phyloP scores from a whole-genome alignment of 1,140 invertebrate genomes.

The Apocrypta bakeri region DNA sequence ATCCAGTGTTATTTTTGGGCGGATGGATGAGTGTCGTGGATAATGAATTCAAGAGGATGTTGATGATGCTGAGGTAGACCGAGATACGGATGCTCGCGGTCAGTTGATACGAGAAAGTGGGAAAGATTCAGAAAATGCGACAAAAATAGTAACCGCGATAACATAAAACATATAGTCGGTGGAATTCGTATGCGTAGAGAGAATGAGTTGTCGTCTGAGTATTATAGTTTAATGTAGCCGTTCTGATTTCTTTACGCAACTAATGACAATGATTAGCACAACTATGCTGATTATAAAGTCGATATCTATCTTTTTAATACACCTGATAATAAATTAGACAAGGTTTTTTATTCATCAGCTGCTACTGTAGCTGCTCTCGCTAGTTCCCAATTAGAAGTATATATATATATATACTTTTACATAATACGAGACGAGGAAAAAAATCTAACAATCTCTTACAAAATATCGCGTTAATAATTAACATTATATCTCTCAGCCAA shows the following conservation, averaged over 20 bases:
- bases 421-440: not conserved
- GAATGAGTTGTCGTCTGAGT: not conserved
- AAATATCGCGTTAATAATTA: not conserved
- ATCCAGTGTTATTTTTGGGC: not conserved
- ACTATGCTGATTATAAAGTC: not conserved
- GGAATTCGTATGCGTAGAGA: not conserved
- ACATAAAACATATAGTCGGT: not conserved
- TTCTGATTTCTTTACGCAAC: not conserved
- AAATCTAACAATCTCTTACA: not conserved
- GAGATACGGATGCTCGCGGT: not conserved
- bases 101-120: not conserved
- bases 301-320: not conserved
- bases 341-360: not conserved
- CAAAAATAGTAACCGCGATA: not conserved
- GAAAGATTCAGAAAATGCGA: not conserved
- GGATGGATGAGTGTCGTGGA: not conserved
- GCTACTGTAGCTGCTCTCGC: not conserved
- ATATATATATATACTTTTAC: not conserved
- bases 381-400: too few species aligned
- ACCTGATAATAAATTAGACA: not conserved
- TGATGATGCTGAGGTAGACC: constrained; percentile 1
- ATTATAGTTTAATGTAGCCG: not conserved
- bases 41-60: not conserved
- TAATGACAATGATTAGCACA: not conserved
- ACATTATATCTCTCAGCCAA: not conserved